Base-by-base conservation (phyloP, 2,888 invertebrate genomes). In the Schizaphis graminum region DNA sequence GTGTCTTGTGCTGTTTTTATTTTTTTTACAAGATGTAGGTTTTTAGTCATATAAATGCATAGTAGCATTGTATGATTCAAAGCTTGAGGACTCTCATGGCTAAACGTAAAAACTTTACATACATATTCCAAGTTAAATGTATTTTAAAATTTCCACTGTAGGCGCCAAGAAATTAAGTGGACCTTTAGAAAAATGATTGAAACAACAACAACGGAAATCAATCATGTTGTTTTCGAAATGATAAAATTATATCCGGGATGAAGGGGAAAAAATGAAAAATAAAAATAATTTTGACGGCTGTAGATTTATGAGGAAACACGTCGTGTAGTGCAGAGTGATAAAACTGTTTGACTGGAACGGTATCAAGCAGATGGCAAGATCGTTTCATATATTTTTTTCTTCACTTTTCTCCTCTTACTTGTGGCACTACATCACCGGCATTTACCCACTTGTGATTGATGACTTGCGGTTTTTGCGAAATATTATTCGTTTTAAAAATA, bases 291-390 rank as follows among this genome's bases (percentile, higher is more conserved):
- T 87, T 94, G 91, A 94, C 86, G 86, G 91, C 57, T 11, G 93
- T 90, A 90, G 93, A 94, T 94, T 94, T 94, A 94, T 86, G 91
- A 94, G 86, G 56, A 53, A 91, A 86, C 94, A 41, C 84, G 93
- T 90, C 85, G 49, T 90, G 47, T 93, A 47, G 57, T 44, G 57
- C 44, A 47, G 89, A 91, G 91, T 87, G 94, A 94, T 94, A 94
- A 94, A 94, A 91, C 86, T 91, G 94, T 94, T 91, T 91, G 91
- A 94, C 94, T 86, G 94, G 86, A 90, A 94, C 90, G 67, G 89
- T 90, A 90, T 93, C 93, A 90, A 86, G 49, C 61, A 90, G 91
- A 94, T 67, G 94, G 94, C 61, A 67, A 86, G 91, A 94, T 91
- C 91, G 91, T 94, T 91, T 91, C 86, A 44, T 91, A 90, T 89